Conservation (phyloP, 2,113 vertebrate genomes). For the Elanus axillaris region DNA sequence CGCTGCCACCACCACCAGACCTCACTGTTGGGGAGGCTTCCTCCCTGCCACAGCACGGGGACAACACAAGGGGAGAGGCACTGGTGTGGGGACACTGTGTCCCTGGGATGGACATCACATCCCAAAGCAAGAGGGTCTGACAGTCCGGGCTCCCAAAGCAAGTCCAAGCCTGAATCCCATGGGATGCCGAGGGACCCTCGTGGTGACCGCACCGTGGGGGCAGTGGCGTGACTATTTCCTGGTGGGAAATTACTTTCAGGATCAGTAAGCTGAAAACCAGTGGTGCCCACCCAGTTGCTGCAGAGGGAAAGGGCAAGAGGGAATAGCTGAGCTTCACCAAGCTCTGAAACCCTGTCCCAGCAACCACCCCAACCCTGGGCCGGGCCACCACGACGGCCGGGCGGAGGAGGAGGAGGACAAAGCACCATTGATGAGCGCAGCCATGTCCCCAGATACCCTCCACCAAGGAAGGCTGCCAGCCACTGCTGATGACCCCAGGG, state of each 20-base stretch:
- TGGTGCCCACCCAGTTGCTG: not conserved
- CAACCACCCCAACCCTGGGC: fast-evolving
- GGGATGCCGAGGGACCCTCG: not conserved
- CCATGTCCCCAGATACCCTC: slow-evolving; percentile 6
- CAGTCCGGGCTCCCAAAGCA: not conserved
- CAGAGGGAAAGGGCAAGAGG: not conserved
- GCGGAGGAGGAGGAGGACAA: slow-evolving; percentile 6
- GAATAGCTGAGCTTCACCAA: not conserved
- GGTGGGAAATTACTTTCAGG: not conserved
- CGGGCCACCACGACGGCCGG: not conserved
- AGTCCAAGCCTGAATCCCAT: fast-evolving
- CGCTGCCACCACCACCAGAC: not conserved
- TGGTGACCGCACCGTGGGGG: fast-evolving
- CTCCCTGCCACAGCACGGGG: fast-evolving
- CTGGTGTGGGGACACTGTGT: fast-evolving
- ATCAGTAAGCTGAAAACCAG: not conserved
- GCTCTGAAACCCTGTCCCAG: not conserved
- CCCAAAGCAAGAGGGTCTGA: not conserved
- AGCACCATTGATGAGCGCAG: not conserved
- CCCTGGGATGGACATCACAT: not conserved
- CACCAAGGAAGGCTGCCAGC: not conserved
- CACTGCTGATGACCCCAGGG: not conserved
- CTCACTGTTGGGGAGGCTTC: not conserved
- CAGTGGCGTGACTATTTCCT: not conserved
- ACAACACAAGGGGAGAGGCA: not conserved